Evolutionary conservation across 1,140 invertebrate genomes (phyloP), one percentile per base, ranked within the genome.

Genomic region (Musca vetustissima): DNA sequence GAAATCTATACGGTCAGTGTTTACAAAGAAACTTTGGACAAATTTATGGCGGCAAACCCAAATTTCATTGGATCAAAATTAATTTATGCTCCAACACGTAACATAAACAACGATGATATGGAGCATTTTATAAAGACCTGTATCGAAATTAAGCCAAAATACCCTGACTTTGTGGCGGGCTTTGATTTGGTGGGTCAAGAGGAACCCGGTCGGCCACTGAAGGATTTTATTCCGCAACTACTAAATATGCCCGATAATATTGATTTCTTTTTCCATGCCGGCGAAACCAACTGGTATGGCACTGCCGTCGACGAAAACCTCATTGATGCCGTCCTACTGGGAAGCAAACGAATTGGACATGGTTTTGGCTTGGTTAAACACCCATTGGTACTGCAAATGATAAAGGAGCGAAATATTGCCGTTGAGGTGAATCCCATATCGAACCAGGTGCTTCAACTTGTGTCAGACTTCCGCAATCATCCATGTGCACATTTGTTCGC

Each of bases 381-480:
- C n/a, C n/a, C n/a, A n/a, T n/a, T n/a, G n/a, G n/a, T n/a, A n/a
- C n/a, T n/a, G n/a, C n/a, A n/a, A n/a, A n/a, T n/a, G n/a, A n/a
- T n/a, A n/a, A n/a, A n/a, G n/a, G n/a, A n/a, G n/a, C n/a, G n/a
- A n/a, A n/a, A n/a, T n/a, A n/a, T n/a, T n/a, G n/a, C n/a, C n/a
- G n/a, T n/a, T n/a, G n/a, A n/a, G n/a, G n/a, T n/a, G n/a, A n/a
- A n/a, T n/a, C n/a, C n/a, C n/a, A n/a, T n/a, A n/a, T n/a, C n/a
- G n/a, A n/a, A 91, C 76, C 86, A 92, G 86, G 90, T 95, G 1
- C 77, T 96, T 15, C 87, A 87, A 70, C 79, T 95, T 4, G 88
- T 93, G 0, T 81, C 85, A 4, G 93, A 96, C 76, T 77, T 93
- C 0, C 84, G 93, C 19, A 95, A 95, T 80, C 94, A 96, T 85